Evolutionary conservation across 2,888 invertebrate species (phyloP).

Genomic region (Hydroisotoma schaefferi): DNA sequence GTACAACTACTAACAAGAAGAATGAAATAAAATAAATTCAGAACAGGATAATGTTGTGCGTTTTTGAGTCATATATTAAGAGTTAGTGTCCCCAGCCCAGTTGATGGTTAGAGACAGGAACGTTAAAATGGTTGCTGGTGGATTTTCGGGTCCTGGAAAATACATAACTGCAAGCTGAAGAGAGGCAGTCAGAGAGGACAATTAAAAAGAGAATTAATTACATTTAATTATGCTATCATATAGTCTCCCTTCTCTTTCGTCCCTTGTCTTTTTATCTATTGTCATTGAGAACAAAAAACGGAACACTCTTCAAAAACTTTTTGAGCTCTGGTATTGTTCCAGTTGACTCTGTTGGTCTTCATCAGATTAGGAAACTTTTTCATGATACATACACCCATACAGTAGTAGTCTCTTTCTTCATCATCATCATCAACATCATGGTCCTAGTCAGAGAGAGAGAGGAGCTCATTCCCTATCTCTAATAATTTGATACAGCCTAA

Average conservation of each 20-base stretch:
- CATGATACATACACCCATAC: constrained; percentile 13
- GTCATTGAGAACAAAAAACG: constrained; percentile 43
- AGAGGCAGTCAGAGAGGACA: constrained; percentile 37
- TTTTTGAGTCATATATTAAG: constrained; percentile 29
- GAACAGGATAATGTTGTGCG: constrained; percentile 23
- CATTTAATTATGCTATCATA: constrained; percentile 49
- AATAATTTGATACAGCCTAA: constrained; percentile 7
- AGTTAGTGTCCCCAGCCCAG: constrained; percentile 17
- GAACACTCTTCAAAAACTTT: constrained; percentile 32
- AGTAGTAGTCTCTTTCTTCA: constrained; percentile 17
- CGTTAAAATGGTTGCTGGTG: not conserved
- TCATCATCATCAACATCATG: not conserved
- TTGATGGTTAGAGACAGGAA: constrained; percentile 9
- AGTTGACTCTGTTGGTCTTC: constrained; percentile 22
- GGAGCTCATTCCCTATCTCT: constrained; percentile 4
- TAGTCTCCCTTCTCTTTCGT: constrained; percentile 38
- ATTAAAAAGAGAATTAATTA: constrained; percentile 49
- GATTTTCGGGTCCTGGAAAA: constrained; percentile 24
- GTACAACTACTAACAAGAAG: too few species aligned
- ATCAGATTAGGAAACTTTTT: constrained; percentile 21
- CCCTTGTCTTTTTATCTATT: constrained; percentile 34
- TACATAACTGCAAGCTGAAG: constrained; percentile 33
- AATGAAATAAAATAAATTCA: constrained; percentile 32
- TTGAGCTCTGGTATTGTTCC: constrained; percentile 36
- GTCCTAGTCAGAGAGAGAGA: not conserved